phyloP scores from a whole-genome alignment of 2,797 vertebrate genomes.

The Pseudocheirus occidentalis region DNA sequence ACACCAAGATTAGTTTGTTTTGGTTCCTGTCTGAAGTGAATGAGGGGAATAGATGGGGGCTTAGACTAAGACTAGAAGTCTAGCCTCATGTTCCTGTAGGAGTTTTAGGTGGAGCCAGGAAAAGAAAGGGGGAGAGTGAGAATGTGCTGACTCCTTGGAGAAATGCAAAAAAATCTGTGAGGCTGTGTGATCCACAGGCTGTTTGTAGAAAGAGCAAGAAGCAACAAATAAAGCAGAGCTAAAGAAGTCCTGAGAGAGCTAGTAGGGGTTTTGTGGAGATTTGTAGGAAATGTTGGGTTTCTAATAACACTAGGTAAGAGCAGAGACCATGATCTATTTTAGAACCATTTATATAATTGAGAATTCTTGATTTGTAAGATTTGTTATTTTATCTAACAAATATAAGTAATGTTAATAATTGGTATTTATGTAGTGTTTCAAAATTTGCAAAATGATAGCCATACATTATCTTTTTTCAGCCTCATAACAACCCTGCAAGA shows the following conservation, averaged over 20 bases:
- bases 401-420: background rate
- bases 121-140: background rate
- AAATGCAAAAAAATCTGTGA: background rate
- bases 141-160: background rate
- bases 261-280: background rate
- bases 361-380: background rate
- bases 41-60: background rate
- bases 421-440: background rate
- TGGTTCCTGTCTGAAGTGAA: background rate
- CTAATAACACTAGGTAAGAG: background rate
- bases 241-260: background rate
- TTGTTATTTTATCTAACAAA: background rate
- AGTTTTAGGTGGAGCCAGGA: background rate
- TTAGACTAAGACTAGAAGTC: constrained; percentile 24
- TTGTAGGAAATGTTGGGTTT: background rate
- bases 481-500: background rate
- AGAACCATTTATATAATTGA: background rate
- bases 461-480: background rate
- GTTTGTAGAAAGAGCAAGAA: background rate
- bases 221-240: background rate
- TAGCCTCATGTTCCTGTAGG: background rate
- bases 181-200: background rate
- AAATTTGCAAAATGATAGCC: background rate
- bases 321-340: background rate
- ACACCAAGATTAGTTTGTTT: background rate